Conservation (phyloP, 2,888 invertebrate species). For the Apodemia duryi region DNA sequence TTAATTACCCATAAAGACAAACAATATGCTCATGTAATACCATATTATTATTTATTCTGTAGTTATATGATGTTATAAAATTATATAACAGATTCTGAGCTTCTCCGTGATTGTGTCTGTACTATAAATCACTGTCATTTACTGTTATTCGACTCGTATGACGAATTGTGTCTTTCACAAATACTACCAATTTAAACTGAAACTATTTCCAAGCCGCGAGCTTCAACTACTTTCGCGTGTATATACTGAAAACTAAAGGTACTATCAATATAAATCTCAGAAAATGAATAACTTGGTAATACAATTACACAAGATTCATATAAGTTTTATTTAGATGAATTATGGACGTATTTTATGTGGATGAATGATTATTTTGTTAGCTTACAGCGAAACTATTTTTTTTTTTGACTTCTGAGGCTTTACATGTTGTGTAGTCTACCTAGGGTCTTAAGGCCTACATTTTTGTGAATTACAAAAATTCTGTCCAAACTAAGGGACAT, state of each 20-base stretch:
- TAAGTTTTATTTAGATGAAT: neutral
- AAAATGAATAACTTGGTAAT: neutral
- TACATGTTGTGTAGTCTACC: too few species aligned
- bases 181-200: constrained; percentile 51
- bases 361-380: too few species aligned
- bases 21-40: too few species aligned
- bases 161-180: constrained; percentile 61
- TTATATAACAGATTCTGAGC: neutral
- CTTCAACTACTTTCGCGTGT: constrained; percentile 10
- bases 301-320: neutral
- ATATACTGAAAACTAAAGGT: neutral
- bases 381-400: too few species aligned
- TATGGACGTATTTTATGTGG: neutral
- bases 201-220: constrained; percentile 19
- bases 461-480: too few species aligned
- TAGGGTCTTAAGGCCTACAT: too few species aligned
- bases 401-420: too few species aligned
- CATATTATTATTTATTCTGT: too few species aligned
- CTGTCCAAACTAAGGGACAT: too few species aligned
- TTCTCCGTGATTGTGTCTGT: constrained; percentile 24
- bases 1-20: too few species aligned
- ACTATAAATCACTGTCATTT: constrained; percentile 61
- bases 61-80: too few species aligned
- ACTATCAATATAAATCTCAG: constrained; percentile 1
- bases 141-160: constrained; percentile 48